Conservation (phyloP, 2,888 invertebrate genomes). For the Agonum fuliginosum region DNA sequence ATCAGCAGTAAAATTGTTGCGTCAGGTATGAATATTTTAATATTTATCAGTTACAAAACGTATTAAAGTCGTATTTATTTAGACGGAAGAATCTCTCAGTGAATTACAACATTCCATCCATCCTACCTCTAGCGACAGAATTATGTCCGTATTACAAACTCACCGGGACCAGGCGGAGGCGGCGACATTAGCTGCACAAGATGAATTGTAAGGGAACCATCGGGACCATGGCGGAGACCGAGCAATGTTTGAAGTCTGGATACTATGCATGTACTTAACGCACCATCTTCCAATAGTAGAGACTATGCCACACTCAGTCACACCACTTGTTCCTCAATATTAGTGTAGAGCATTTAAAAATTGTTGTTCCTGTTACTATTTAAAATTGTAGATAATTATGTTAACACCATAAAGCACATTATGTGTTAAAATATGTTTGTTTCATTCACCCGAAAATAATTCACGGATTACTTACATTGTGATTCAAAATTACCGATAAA, state of each 20-base stretch:
- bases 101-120: slow-evolving; percentile 81
- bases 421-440: slow-evolving; percentile 35
- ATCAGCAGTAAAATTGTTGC: slow-evolving; percentile 81
- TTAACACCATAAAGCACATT: slow-evolving; percentile 58
- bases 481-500: slow-evolving; percentile 1
- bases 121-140: slow-evolving; percentile 75
- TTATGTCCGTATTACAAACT: slow-evolving; percentile 73
- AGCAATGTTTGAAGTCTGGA: background rate
- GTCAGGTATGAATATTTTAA: slow-evolving; percentile 76
- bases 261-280: slow-evolving; percentile 57
- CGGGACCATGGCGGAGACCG: background rate
- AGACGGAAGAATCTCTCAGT: slow-evolving; percentile 87
- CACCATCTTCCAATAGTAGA: slow-evolving; percentile 50
- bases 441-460: background rate
- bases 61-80: background rate
- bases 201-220: slow-evolving; percentile 58
- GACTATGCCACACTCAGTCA: slow-evolving; percentile 33
- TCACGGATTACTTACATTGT: background rate
- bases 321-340: slow-evolving; percentile 53
- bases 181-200: slow-evolving; percentile 43
- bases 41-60: slow-evolving; percentile 1
- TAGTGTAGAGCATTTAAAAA: slow-evolving; percentile 56
- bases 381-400: slow-evolving; percentile 58
- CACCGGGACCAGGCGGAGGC: slow-evolving; percentile 64
- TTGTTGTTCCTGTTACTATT: slow-evolving; percentile 57